Evolutionary conservation across 2,113 vertebrate genomes (phyloP).

Genomic region (Hyaena hyaena): DNA sequence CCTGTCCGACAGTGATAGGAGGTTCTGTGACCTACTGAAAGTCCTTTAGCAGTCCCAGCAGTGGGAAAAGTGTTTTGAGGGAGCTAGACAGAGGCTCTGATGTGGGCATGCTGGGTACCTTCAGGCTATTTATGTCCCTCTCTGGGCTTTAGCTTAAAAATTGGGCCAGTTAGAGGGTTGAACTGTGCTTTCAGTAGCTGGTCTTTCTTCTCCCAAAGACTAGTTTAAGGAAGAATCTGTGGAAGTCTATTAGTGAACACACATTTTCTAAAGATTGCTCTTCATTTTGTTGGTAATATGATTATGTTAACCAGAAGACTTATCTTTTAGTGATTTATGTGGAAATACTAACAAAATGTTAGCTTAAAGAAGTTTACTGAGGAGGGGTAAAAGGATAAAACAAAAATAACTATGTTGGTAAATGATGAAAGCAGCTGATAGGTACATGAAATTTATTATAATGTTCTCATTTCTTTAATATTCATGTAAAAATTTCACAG

Average conservation of each 20-base stretch:
- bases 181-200: not conserved
- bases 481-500: not conserved
- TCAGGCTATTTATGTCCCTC: not conserved
- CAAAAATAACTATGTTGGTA: not conserved
- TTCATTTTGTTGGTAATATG: not conserved
- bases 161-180: not conserved
- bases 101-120: not conserved
- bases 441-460: not conserved
- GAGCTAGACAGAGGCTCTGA: not conserved
- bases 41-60: not conserved
- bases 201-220: not conserved
- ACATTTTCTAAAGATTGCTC: not conserved
- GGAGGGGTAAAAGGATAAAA: not conserved
- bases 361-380: not conserved
- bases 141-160: not conserved
- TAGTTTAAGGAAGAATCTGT: not conserved
- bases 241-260: not conserved
- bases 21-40: not conserved
- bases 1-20: not conserved
- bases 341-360: not conserved
- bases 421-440: not conserved
- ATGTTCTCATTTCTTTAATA: not conserved
- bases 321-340: not conserved
- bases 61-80: not conserved
- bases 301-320: not conserved